Evolutionary conservation across 2,797 vertebrate species (phyloP), one percentile per base, ranked within the genome.

Genomic region (Avahi laniger): DNA sequence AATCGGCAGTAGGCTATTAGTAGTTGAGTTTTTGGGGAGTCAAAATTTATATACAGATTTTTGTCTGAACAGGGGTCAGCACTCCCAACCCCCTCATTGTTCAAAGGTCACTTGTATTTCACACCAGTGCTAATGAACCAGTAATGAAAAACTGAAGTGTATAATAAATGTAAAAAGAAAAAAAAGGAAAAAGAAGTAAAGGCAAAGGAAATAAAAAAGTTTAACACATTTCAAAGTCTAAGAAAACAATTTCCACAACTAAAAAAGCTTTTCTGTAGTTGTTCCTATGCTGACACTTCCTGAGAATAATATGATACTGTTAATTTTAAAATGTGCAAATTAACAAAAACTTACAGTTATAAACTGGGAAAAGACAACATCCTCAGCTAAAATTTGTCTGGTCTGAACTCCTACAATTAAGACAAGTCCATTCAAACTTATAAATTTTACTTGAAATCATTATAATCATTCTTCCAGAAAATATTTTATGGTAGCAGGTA

Each of bases 401-500:
- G 38, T 67, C 30, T 59, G 57, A 59, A 59, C 10, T 89, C 24
- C 38, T 79, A 94, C 33, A 81, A 82, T 92, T 13, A 93, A 70
- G 43, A 35, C 15, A 65, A 61, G 38, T 69, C 14, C 17, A 6
- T 70, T 86, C 41, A 89, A 75, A 87, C 76, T 30, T 76, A 85
- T 75, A 86, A 41, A 94, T 54, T 88, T 72, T 87, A 82, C 79
- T 78, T 91, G 48, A 97, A 92, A 95, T 87, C 9, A 72, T 20
- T 76, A 54, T 57, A 72, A 90, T 94, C 33, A 95, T 91, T 69
- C 20, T 33, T 28, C 81, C 83, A 92, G 50, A 89, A 97, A 96
- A 73, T 17, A 93, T 63, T 96, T 96, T 93, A 94, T 1, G 12
- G 30, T 80, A 95, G 73, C 28, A 96, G 12, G 26, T 43, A 11